Conservation (phyloP, 1,140 invertebrate genomes). For the Sesamia nonagrioides region DNA sequence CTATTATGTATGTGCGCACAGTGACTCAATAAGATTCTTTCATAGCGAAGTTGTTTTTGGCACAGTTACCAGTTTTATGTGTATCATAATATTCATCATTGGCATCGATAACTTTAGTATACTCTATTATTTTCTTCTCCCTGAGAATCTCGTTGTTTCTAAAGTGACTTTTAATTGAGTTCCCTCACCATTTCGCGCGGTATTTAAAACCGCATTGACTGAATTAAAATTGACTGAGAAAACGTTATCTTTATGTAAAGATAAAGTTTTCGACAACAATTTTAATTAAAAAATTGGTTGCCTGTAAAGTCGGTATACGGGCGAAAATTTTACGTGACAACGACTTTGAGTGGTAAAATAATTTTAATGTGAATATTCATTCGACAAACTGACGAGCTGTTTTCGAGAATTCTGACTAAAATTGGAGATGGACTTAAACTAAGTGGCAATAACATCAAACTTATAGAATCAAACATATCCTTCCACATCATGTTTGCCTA, state of each 20-base stretch:
- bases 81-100: not conserved
- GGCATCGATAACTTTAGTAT: not conserved
- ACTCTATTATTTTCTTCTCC: not conserved
- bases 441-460: too few relatives aligned
- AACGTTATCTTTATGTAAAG: not conserved
- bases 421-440: too few relatives aligned
- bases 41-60: not conserved
- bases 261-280: too few relatives aligned
- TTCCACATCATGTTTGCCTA: too few relatives aligned
- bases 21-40: conserved; percentile 12
- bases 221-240: not conserved
- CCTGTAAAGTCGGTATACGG: too few relatives aligned
- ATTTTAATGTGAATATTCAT: too few relatives aligned
- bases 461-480: too few relatives aligned
- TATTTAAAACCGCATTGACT: conserved; percentile 1
- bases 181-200: not conserved
- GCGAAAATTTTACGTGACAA: too few relatives aligned
- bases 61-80: not conserved
- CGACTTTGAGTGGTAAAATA: too few relatives aligned
- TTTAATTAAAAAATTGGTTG: too few relatives aligned
- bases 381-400: too few relatives aligned
- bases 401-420: too few relatives aligned
- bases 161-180: not conserved
- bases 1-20: not conserved
- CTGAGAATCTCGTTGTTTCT: not conserved